Base-by-base conservation (phyloP, 2,888 invertebrate species). In the Drosophila hamatofila region DNA sequence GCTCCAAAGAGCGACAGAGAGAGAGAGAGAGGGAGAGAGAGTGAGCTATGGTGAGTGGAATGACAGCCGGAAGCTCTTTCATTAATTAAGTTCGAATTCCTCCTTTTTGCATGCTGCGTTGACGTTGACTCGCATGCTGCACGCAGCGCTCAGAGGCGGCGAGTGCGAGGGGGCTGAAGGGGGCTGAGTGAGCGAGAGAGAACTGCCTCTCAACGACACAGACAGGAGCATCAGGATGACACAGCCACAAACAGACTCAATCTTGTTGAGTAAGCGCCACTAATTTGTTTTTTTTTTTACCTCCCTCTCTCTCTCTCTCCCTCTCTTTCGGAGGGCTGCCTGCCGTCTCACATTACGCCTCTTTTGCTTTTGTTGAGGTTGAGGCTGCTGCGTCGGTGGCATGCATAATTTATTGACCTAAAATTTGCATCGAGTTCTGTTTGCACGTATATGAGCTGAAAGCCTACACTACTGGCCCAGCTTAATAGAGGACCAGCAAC, bases 261-360 rank as follows among this genome's bases (percentile, higher is more conserved):
- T 89, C 88, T 81, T 89, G 88, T 89, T 87, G 88, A 84, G 89
- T 85, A 85, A 87, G 85, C 82, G 68, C 80, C 88, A 87, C 77
- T 85, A 89, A 85, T 85, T 85, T 85, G 89, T 83, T 87, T 83
- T 83, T 54, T 54, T n/a, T 37, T n/a, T 25, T n/a, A n/a, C n/a
- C 12, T 5, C 16, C 16, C 37, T 4, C 12, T 33, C 12, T 35
- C 14, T 14, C 14, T 35, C 33, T 52, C 11, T 37, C 7, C 7
- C 37, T 23, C 18, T 35, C 14, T 2, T 6, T 23, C 18, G 30
- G 3, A 30, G 3, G 3, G 21, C 66, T 54, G 44, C 16, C 42
- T 37, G 46, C 18, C 30, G 35, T 21, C 56, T 35, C 18, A n/a
- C 18, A 14, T 16, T 37, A 14, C 23, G 39, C n/a, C 41, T 11